phyloP scores from a whole-genome alignment of 1,140 invertebrate species.

The Drosophila sp. region DNA sequence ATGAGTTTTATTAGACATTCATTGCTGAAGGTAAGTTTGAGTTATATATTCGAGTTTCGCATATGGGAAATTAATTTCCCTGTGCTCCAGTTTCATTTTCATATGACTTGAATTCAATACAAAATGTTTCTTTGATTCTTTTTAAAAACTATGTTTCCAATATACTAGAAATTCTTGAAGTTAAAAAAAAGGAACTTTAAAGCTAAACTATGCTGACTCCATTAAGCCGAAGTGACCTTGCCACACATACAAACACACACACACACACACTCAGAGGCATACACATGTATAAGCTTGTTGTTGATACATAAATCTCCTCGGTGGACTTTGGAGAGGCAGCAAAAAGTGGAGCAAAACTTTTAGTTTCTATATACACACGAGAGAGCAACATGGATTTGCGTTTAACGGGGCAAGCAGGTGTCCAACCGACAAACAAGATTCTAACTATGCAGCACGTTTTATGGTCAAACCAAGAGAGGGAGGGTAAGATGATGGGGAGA shows the following conservation, averaged over 20 bases:
- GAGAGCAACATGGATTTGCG: slow-evolving; percentile 41
- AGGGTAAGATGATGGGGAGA: neutral
- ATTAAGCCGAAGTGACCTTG: slow-evolving; percentile 18
- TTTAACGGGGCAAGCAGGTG: slow-evolving; percentile 38
- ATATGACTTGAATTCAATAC: too few species aligned
- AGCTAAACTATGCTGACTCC: slow-evolving; percentile 21
- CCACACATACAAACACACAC: neutral
- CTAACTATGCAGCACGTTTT: slow-evolving; percentile 49
- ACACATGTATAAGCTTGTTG: slow-evolving; percentile 2
- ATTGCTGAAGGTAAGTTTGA: too few species aligned
- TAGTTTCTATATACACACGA: slow-evolving; percentile 13
- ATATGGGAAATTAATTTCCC: too few species aligned
- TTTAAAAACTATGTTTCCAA: neutral
- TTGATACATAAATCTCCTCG: slow-evolving; percentile 14
- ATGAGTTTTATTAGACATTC: too few species aligned
- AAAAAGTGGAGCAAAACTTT: slow-evolving; percentile 23
- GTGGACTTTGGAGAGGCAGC: neutral
- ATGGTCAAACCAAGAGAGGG: slow-evolving; percentile 34
- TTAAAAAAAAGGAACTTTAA: neutral
- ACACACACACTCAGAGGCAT: neutral
- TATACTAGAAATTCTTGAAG: neutral
- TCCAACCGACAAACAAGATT: slow-evolving; percentile 36
- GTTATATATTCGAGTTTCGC: too few species aligned
- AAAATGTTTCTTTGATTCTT: too few species aligned
- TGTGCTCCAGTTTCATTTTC: too few species aligned